A percentile compares a stretch with the other conserved stretches of the same genome.
phyloP scores from a whole-genome alignment of 2,113 vertebrate genomes.

The Rousettus leschenaultii region DNA sequence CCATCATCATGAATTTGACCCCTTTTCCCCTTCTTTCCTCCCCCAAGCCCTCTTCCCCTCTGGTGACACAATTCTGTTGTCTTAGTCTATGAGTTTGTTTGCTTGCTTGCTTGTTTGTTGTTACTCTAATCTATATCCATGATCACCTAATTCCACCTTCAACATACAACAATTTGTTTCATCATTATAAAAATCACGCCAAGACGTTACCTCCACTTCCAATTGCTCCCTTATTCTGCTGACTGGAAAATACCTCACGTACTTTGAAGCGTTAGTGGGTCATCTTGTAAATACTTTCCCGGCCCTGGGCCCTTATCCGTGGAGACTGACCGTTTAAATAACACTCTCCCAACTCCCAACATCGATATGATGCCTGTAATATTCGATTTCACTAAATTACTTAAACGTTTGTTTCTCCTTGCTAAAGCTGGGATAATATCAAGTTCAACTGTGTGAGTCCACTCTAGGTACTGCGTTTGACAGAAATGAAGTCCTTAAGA shows the following conservation, averaged over 20 bases:
- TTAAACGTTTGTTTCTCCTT: not conserved
- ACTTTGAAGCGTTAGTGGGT: not conserved
- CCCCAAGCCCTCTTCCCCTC: not conserved
- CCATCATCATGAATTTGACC: too few relatives aligned
- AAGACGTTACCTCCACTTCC: not conserved
- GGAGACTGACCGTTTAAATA: not conserved
- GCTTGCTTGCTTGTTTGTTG: too few relatives aligned
- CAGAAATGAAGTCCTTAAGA: not conserved
- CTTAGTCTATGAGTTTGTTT: not conserved
- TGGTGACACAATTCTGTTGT: not conserved
- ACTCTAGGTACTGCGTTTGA: too few relatives aligned
- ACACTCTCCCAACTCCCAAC: fast-evolving
- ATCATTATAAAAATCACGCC: not conserved
- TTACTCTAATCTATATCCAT: not conserved
- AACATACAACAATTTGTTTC: not conserved
- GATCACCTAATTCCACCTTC: too few relatives aligned
- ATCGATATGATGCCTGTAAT: not conserved
- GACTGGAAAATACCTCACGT: not conserved
- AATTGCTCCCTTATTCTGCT: not conserved
- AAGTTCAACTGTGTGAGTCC: not conserved
- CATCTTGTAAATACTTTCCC: not conserved
- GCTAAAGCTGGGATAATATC: not conserved
- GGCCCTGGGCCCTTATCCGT: not conserved
- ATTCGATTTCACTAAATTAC: not conserved
- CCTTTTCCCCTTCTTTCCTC: too few relatives aligned